Conservation (phyloP, 2,113 vertebrate species). For the Chloebia gouldiae region DNA sequence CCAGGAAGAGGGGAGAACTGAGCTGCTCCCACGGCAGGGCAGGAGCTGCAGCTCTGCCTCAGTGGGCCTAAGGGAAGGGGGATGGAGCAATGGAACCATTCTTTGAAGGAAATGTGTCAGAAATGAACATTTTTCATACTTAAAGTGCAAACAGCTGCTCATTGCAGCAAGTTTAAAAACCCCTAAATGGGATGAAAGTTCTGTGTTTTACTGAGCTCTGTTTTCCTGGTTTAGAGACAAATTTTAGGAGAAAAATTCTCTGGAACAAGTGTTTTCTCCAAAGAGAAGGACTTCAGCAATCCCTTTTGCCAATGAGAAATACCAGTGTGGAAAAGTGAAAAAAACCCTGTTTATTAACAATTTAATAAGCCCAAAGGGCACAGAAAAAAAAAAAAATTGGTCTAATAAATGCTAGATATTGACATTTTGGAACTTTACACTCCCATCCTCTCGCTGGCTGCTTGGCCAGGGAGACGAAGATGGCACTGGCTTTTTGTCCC, state of each 20-base stretch:
- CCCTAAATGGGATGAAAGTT: not conserved
- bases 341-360: not conserved
- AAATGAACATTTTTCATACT: not conserved
- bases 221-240: not conserved
- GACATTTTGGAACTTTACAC: not conserved
- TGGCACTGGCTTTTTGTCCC: not conserved
- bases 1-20: rapidly evolving
- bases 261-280: not conserved
- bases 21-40: not conserved
- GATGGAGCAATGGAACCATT: not conserved
- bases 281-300: not conserved
- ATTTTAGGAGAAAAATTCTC: not conserved
- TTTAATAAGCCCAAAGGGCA: not conserved
- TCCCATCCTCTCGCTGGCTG: rapidly evolving
- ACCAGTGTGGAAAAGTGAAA: not conserved
- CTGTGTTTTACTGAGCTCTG: not conserved
- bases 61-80: not conserved
- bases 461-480: no score
- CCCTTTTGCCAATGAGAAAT: not conserved
- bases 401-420: not conserved
- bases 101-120: not conserved
- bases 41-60: not conserved
- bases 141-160: not conserved
- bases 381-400: no score
- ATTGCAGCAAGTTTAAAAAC: rapidly evolving